Evolutionary conservation across 92 coral and sea anemone genomes (phyloP).

Genomic region (Hydrozoanthus gracilis): DNA sequence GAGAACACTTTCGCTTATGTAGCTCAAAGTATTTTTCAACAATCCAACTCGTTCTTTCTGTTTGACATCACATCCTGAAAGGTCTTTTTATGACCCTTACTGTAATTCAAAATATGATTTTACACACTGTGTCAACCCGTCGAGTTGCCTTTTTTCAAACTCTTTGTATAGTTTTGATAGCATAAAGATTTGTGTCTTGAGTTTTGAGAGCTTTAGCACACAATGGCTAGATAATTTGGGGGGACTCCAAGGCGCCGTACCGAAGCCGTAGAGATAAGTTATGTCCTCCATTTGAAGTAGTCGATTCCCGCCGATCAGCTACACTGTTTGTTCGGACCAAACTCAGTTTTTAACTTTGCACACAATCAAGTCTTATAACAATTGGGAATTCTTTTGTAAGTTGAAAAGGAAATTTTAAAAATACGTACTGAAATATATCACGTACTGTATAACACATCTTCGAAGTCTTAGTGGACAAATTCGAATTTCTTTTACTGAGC

Average conservation of each 20-base stretch:
- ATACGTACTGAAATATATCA: too few species aligned
- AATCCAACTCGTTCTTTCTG: background rate
- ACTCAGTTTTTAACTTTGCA: conserved; percentile 25
- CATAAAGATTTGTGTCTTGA: conserved; percentile 39
- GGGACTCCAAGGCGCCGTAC: conserved; percentile 32
- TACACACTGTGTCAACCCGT: background rate
- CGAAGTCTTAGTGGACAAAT: background rate
- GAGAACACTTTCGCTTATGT: background rate
- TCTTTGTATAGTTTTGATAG: conserved; percentile 21
- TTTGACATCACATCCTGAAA: background rate
- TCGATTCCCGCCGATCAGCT: conserved; percentile 37
- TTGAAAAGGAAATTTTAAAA: background rate
- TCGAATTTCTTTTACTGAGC: background rate
- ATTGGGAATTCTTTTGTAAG: conserved; percentile 31
- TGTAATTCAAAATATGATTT: background rate
- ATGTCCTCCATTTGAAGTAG: conserved; percentile 42
- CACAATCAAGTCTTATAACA: conserved; percentile 30
- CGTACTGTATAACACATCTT: too few species aligned
- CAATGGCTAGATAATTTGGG: conserved; percentile 34
- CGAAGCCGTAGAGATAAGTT: conserved; percentile 35
- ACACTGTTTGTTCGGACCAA: conserved; percentile 39
- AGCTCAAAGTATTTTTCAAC: conserved; percentile 10
- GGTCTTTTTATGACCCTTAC: conserved; percentile 2
- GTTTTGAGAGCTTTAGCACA: conserved; percentile 33
- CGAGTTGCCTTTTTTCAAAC: background rate